A percentile compares a stretch with the other conserved stretches of the same genome.
These are phyloP conservation scores for Gallinago stenura DNA, from an alignment of 2,797 vertebrate species.

Conservation along the genomic window DNA sequence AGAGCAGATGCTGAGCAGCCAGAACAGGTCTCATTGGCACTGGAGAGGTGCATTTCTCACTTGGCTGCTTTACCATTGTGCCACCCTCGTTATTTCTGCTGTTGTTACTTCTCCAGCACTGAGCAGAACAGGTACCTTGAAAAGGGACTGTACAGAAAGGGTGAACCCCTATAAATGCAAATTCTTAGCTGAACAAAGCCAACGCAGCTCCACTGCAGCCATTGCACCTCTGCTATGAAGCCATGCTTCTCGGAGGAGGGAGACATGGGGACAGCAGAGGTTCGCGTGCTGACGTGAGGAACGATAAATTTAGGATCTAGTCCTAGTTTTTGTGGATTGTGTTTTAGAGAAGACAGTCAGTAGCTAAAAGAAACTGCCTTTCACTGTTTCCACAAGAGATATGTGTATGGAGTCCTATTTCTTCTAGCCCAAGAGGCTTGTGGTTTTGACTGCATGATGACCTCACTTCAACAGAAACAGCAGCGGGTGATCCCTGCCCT, in stretches of 20 bases:
- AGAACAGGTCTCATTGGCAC: rapidly evolving
- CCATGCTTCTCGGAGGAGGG: background rate
- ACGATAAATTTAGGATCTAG: conserved; percentile 14
- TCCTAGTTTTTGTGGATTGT: background rate
- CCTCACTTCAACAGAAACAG: background rate
- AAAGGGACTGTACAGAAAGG: background rate
- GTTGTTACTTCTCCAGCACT: background rate
- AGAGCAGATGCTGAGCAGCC: background rate
- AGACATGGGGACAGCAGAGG: background rate
- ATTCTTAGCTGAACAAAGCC: background rate
- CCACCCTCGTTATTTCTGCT: background rate
- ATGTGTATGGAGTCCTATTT: background rate
- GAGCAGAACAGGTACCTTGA: background rate
- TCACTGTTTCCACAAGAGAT: background rate
- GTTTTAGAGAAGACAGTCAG: background rate
- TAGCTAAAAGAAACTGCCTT: background rate
- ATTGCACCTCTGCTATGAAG: background rate
- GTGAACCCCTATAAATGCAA: background rate
- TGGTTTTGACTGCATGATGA: background rate
- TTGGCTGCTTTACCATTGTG: background rate
- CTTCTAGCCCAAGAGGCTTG: background rate
- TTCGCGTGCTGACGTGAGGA: background rate
- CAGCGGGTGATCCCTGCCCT: background rate
- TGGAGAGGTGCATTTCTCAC: background rate
- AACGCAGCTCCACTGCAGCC: background rate